Base-by-base conservation (phyloP, 1,140 invertebrate species). In the Sminthurinus signatus region DNA sequence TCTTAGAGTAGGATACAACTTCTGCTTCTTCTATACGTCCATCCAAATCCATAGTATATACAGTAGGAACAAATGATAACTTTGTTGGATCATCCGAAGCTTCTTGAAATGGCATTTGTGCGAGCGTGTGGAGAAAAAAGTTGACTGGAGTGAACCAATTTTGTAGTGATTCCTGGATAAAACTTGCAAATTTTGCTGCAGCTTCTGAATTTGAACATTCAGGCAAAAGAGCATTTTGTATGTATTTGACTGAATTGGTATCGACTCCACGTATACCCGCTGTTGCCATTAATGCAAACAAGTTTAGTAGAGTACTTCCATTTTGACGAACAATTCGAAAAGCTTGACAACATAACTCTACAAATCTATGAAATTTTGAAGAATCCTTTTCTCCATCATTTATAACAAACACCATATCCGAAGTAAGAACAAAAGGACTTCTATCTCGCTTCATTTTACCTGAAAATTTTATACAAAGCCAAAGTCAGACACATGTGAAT, bases 351-450 rank as follows among this genome's bases (percentile, higher is more conserved):
- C 96, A 99, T 17, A 97, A 80, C 78, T 99, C 96, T 8, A 99
- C 91, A 78, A 99, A 99, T 74, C 92, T 85, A 77, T 99, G 96
- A 77, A 98, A 99, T 67, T 88, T 86, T 65, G 89, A 87, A 1
- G 91, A 93, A 17, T 90, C 90, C 72, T 92, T 87, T 74, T 97
- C 94, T 2, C 94, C 93, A 57, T 93, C 92, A 77, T 99, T 99
- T 69, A 99, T 99, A 2, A 99, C 96, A 80, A 96, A 98, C 1
- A 89, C 95, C 97, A 99, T 99, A 76, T 99, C 96, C 17, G 92
- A 89, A 0, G 96, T 98, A 51, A 99, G 78, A 2, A 99, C 93
- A 81, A 99, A 99, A 0, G 96, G 95, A 0, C 92, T 92, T 5
- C 96, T 88, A 79, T 99, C 96, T 72, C 93, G 85, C 80, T 97